phyloP scores from a whole-genome alignment of 2,888 invertebrate species.

The Euplagia quadripunctaria region DNA sequence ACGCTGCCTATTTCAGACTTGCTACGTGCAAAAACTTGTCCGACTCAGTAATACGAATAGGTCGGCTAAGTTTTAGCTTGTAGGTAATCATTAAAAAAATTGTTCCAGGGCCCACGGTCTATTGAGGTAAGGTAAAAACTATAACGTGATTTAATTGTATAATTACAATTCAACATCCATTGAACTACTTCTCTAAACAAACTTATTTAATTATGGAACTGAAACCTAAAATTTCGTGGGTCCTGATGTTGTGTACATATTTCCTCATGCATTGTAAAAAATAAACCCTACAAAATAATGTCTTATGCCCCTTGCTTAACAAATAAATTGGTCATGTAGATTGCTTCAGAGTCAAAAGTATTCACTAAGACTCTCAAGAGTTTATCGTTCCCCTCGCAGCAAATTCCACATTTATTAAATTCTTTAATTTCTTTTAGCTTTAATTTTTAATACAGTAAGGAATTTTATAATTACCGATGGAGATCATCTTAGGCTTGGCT shows the following conservation, averaged over 20 bases:
- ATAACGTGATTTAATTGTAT: too few relatives aligned
- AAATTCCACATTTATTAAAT: conserved; percentile 27
- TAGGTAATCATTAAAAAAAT: too few relatives aligned
- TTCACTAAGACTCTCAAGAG: background rate
- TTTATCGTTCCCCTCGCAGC: conserved; percentile 15
- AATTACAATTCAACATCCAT: too few relatives aligned
- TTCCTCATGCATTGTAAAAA: background rate
- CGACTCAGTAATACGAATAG: too few relatives aligned
- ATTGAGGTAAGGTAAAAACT: too few relatives aligned
- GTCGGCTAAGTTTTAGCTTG: too few relatives aligned
- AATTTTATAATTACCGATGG: conserved; percentile 46
- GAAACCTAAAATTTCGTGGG: background rate
- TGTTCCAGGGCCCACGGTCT: too few relatives aligned
- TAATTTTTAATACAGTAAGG: conserved; percentile 40
- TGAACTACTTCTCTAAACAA: background rate
- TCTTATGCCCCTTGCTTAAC: background rate
- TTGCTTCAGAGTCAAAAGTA: conserved; percentile 1
- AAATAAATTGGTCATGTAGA: background rate
- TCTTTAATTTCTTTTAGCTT: conserved; percentile 24
- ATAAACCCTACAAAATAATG: background rate
- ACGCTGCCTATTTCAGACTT: too few relatives aligned
- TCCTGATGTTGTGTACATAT: background rate
- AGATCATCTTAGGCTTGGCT: conserved; percentile 37
- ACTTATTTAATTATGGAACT: background rate
- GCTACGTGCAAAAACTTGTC: too few relatives aligned